Evolutionary conservation across 1,140 invertebrate species (phyloP).

Genomic region (Zaprionus davidi): DNA sequence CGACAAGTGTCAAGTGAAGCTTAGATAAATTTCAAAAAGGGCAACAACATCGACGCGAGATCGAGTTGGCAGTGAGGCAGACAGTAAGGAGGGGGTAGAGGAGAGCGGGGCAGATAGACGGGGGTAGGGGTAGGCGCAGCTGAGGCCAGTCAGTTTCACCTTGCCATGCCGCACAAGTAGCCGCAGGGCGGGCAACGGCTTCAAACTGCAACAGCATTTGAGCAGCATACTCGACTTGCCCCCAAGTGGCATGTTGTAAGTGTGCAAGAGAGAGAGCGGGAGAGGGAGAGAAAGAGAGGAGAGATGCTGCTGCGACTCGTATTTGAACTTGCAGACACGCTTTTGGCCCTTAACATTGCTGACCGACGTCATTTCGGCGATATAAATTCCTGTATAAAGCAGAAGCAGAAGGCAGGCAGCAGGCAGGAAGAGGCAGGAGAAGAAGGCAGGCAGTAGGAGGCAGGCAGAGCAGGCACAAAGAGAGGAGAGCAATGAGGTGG

Average conservation of each 20-base stretch:
- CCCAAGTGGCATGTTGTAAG: conserved; percentile 58
- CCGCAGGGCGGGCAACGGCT: conserved; percentile 51
- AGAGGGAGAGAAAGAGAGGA: neutral
- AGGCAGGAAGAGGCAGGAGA: neutral
- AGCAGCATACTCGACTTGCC: conserved; percentile 32
- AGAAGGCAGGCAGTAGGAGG: neutral
- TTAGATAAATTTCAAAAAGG: conserved; percentile 83
- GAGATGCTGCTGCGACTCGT: conserved; percentile 32
- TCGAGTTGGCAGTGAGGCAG: conserved; percentile 20
- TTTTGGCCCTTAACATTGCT: conserved; percentile 83
- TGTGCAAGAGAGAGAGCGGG: conserved; percentile 20
- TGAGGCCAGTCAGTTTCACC: conserved; percentile 47
- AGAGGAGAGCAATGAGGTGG: neutral
- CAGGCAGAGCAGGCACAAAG: neutral
- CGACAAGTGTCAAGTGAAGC: conserved; percentile 80
- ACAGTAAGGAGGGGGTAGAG: neutral
- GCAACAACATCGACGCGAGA: conserved; percentile 64
- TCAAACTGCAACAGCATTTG: conserved; percentile 6
- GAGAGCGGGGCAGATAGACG: neutral
- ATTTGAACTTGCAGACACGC: conserved; percentile 83
- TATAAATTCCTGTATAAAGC: conserved; percentile 65
- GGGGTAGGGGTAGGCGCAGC: neutral
- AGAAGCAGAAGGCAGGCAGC: neutral
- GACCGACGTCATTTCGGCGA: conserved; percentile 76
- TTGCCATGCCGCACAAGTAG: conserved; percentile 78